A percentile compares a stretch with the other conserved stretches of the same genome.
phyloP scores from a whole-genome alignment of 2,888 invertebrate species.

The Drosophila atroscutellata region DNA sequence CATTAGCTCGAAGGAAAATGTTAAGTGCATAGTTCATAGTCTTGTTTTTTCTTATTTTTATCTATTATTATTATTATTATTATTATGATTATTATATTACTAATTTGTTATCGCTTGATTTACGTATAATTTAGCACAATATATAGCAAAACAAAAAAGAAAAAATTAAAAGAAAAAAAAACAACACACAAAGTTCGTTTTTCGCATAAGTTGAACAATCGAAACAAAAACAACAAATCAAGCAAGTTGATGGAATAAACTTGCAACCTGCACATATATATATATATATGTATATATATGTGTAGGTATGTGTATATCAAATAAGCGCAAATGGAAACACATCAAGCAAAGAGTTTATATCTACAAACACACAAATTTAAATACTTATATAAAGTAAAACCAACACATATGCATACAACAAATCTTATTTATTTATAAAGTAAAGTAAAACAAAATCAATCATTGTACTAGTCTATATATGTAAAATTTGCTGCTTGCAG shows the following conservation, averaged over 20 bases:
- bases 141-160: slow-evolving; percentile 18
- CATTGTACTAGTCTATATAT: slow-evolving; percentile 70
- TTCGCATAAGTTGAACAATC: slow-evolving; percentile 33
- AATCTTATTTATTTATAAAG: slow-evolving; percentile 78
- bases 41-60: slow-evolving; percentile 59
- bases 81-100: slow-evolving; percentile 47
- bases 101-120: slow-evolving; percentile 74
- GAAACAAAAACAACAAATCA: slow-evolving; percentile 19
- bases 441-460: slow-evolving; percentile 63
- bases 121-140: slow-evolving; percentile 72
- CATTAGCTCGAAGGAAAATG: slow-evolving; percentile 48
- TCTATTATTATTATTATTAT: slow-evolving; percentile 49
- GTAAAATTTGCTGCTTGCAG: slow-evolving; percentile 47
- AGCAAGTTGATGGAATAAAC: slow-evolving; percentile 14
- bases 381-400: slow-evolving; percentile 49
- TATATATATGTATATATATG: slow-evolving; percentile 20
- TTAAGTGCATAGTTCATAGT: slow-evolving; percentile 57
- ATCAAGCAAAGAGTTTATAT: slow-evolving; percentile 67
- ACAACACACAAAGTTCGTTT: slow-evolving; percentile 21
- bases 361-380: slow-evolving; percentile 48
- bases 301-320: slow-evolving; percentile 45
- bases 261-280: slow-evolving; percentile 10
- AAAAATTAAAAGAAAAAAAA: slow-evolving; percentile 20
- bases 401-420: slow-evolving; percentile 63
- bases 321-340: slow-evolving; percentile 66